phyloP scores from a whole-genome alignment of 2,797 vertebrate species.

The Argyrosomus regius region DNA sequence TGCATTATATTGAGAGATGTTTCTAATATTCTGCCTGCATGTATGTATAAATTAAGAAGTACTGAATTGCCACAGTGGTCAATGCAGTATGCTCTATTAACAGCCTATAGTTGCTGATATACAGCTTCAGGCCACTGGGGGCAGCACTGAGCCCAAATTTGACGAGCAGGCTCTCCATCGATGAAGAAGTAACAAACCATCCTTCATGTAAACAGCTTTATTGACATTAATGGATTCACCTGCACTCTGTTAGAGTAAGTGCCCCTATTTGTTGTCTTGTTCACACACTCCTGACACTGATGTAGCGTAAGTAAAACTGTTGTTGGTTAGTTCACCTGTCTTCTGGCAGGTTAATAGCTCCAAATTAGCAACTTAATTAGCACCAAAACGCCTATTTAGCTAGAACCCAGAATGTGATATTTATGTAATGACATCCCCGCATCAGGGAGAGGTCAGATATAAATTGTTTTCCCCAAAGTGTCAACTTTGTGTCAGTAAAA shows the following conservation, averaged over 20 bases:
- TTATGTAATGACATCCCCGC: accelerated
- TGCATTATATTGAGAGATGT: not conserved
- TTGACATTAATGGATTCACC: not conserved
- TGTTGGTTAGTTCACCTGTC: not conserved
- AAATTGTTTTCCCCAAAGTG: not conserved
- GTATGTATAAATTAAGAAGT: too few relatives aligned
- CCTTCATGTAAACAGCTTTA: not conserved
- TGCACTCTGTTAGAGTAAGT: not conserved
- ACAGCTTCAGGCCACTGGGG: not conserved
- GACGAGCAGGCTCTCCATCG: too few relatives aligned
- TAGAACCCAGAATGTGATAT: not conserved
- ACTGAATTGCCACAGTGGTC: not conserved
- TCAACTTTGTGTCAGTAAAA: not conserved
- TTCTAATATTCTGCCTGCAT: not conserved
- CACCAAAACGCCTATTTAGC: not conserved
- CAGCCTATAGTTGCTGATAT: not conserved
- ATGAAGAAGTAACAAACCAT: not conserved
- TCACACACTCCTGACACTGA: not conserved
- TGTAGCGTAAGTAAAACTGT: not conserved
- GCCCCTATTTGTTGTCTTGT: too few relatives aligned
- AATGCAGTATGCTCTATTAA: not conserved
- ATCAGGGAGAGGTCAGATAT: not conserved
- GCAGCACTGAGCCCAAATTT: not conserved
- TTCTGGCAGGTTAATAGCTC: too few relatives aligned
- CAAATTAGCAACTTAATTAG: not conserved